A percentile compares a stretch with the other conserved stretches of the same genome.
These are phyloP conservation scores for Ataeniobius toweri DNA, from an alignment of 2,797 vertebrate genomes.

Conservation along the genomic window DNA sequence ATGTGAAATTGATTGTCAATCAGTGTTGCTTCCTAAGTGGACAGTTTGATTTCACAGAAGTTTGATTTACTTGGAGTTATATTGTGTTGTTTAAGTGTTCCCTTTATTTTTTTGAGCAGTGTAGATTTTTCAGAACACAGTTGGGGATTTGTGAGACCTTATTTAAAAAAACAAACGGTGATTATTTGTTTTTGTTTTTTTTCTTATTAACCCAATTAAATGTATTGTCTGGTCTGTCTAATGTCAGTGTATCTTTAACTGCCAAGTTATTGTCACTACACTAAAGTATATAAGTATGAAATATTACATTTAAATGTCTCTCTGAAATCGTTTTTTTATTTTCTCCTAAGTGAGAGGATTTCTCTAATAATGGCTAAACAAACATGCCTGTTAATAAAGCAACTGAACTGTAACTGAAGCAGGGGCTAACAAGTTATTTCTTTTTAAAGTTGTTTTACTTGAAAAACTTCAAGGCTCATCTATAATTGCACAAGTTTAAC, in stretches of 20 bases:
- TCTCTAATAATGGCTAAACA: neutral
- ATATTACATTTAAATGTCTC: neutral
- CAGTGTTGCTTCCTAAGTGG: too few relatives aligned
- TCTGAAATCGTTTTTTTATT: neutral
- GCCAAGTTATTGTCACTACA: neutral
- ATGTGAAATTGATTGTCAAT: too few relatives aligned
- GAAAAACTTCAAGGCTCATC: conserved; percentile 17
- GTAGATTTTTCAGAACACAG: too few relatives aligned
- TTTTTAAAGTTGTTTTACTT: conserved; percentile 25
- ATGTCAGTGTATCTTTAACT: neutral
- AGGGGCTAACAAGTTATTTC: neutral
- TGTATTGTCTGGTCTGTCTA: neutral
- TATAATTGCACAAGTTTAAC: conserved; percentile 15
- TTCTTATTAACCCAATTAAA: neutral
- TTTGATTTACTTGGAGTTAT: too few relatives aligned
- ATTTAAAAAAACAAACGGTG: neutral
- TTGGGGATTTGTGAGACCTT: neutral
- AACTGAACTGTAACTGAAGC: neutral
- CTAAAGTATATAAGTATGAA: too few relatives aligned
- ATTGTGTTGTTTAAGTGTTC: too few relatives aligned
- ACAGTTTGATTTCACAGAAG: too few relatives aligned
- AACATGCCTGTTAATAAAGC: neutral
- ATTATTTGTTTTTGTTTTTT: neutral
- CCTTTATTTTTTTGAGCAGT: too few relatives aligned
- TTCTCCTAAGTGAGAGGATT: neutral